Base-by-base conservation (phyloP, 2,113 vertebrate species). In the Anguilla japonica region DNA sequence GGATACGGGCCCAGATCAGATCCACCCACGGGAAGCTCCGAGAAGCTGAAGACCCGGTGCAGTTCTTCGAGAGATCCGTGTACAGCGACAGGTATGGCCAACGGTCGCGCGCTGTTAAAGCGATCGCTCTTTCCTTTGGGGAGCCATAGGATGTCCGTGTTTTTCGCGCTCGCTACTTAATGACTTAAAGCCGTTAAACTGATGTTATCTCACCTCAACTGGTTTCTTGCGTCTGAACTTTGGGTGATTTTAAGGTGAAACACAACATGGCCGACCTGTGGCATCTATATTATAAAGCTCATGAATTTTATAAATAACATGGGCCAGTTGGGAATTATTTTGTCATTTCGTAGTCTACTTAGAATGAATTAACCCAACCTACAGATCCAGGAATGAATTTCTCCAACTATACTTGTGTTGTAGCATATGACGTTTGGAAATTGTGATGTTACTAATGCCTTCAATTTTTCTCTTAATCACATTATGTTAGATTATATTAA, bases 21-120 rank as follows among this genome's bases (percentile, higher is more conserved):
- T 91, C 92, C 29, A 93, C 97, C 46, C 93, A 93, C 0, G 95
- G 95, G 80, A 97, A 95, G 41, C 92, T 96, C 4, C 87, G n/a
- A 16, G 92, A 97, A 7, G 94, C 92, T 0, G 96, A 95, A 88
- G 91, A 96, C 0, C 97, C 98, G 0, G 97, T 96, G n/a, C 91
- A 97, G 87, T 99, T 99, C 94, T 98, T 98, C 0, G 98, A 99
- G 88, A 92, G 98, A 0, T 99, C 98, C 0, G 96, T 99, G 82
- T 99, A 99, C 92, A 99, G 98, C 0, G 98, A 99, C 95, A 96
- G 98, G 98, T 99, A 90, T 34, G 56, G 53, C 40, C 43, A 20
- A 13, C 0, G 46, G 22, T 7, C 16, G 39, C 41, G 0, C 13
- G 15, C 26, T 57, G 53, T 34, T 34, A 34, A n/a, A 63, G 0